These are phyloP conservation scores for Acromyrmex charruanus DNA, from an alignment of 1,140 invertebrate species.

Conservation along the genomic window DNA sequence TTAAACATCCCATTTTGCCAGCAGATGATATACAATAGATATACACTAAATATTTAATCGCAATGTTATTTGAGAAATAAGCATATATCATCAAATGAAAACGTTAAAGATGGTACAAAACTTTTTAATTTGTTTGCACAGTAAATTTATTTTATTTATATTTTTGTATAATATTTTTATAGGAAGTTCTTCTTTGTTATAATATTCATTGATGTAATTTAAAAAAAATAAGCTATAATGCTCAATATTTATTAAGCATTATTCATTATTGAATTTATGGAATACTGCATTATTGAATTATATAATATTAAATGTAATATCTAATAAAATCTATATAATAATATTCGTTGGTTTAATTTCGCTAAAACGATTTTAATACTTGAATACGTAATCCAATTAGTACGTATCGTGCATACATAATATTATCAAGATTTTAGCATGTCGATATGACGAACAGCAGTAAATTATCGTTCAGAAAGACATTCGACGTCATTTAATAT, in stretches of 20 bases:
- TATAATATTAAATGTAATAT: not conserved
- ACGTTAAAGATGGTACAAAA: not conserved
- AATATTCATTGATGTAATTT: not conserved
- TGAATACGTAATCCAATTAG: conserved; percentile 3
- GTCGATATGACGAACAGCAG: not conserved
- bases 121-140: not conserved
- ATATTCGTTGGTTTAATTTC: not conserved
- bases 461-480: conserved; percentile 51
- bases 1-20: conserved; percentile 2
- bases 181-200: not conserved
- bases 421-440: conserved; percentile 13
- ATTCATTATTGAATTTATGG: not conserved
- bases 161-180: not conserved
- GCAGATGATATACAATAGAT: conserved; percentile 13
- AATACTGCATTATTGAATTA: not conserved
- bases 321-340: not conserved
- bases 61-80: not conserved
- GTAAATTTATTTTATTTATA: not conserved
- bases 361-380: not conserved
- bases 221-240: not conserved
- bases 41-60: not conserved
- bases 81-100: not conserved
- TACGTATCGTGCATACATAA: not conserved
- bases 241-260: not conserved
- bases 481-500: conserved; percentile 66